Evolutionary conservation across 2,888 invertebrate species (phyloP).

Genomic region (Erynnis tages): DNA sequence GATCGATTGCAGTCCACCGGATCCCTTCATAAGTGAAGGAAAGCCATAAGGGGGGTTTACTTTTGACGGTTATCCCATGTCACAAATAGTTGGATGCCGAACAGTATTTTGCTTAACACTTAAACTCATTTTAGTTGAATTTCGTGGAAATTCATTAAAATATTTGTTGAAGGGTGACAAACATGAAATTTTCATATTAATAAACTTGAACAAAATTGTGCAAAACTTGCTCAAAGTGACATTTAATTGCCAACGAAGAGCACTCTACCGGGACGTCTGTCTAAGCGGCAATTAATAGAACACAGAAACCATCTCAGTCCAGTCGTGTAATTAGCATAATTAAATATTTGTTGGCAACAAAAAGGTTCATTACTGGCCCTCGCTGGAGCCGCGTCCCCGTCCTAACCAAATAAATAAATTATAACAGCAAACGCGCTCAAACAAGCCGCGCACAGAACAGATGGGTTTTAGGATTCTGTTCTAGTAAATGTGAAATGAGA

Average conservation of each 20-base stretch:
- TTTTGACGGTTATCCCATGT: too few relatives aligned
- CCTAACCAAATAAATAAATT: slow-evolving; percentile 32
- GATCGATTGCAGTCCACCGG: too few relatives aligned
- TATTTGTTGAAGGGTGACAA: too few relatives aligned
- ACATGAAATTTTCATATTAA: too few relatives aligned
- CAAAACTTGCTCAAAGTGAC: not conserved
- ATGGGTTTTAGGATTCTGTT: slow-evolving; percentile 16
- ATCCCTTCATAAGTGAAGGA: too few relatives aligned
- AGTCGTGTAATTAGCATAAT: slow-evolving; percentile 25
- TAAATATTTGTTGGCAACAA: slow-evolving; percentile 29
- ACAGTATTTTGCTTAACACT: too few relatives aligned
- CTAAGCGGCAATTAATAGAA: not conserved
- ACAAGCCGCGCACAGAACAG: slow-evolving; percentile 12
- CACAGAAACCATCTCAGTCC: not conserved
- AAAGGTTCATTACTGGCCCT: slow-evolving; percentile 30
- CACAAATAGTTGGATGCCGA: too few relatives aligned
- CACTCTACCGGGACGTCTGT: not conserved
- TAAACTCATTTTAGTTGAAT: too few relatives aligned
- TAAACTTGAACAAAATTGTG: not conserved
- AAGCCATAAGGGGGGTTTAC: too few relatives aligned
- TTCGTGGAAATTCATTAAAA: too few relatives aligned
- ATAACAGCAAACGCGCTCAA: slow-evolving; percentile 22
- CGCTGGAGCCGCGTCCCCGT: too few relatives aligned
- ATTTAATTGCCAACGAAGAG: not conserved
- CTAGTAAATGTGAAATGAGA: too few relatives aligned